These are phyloP conservation scores for Liolophura sinensis DNA, from an alignment of 1,140 invertebrate genomes.

Conservation along the genomic window DNA sequence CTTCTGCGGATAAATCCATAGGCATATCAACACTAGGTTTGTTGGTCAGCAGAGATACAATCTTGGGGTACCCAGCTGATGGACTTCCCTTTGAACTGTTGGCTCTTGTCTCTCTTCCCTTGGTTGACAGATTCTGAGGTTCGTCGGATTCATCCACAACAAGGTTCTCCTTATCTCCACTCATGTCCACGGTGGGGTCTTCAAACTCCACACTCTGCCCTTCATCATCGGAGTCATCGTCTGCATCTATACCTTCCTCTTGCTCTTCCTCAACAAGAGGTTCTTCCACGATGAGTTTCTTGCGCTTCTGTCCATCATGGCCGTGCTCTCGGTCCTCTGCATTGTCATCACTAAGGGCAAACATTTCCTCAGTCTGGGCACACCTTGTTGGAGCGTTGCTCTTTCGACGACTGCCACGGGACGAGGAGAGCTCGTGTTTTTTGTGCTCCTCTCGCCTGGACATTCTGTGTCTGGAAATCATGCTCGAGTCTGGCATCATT, in stretches of 20 bases:
- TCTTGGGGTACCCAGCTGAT: slow-evolving; percentile 32
- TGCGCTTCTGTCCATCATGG: neutral
- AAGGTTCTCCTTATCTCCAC: slow-evolving; percentile 12
- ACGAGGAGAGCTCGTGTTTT: slow-evolving; percentile 11
- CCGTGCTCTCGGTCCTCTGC: slow-evolving; percentile 29
- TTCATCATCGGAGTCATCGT: slow-evolving; percentile 21
- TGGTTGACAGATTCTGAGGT: too few relatives aligned
- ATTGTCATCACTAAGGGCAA: slow-evolving; percentile 44
- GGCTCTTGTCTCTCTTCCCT: too few relatives aligned
- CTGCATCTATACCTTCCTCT: slow-evolving; percentile 5
- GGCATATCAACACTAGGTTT: neutral
- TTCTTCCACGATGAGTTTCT: neutral
- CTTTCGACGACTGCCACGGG: slow-evolving; percentile 75
- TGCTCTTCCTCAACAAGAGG: too few relatives aligned
- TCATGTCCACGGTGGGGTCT: slow-evolving; percentile 18
- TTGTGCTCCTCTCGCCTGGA: neutral
- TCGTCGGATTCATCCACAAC: too few relatives aligned
- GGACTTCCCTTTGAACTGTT: too few relatives aligned
- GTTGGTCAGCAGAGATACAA: slow-evolving; percentile 36
- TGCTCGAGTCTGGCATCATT: slow-evolving; percentile 17
- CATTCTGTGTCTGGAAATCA: slow-evolving; percentile 6
- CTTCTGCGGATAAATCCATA: too few relatives aligned
- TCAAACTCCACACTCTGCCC: slow-evolving; percentile 17
- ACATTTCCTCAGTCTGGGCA: slow-evolving; percentile 58
- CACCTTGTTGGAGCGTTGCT: slow-evolving; percentile 88